Conservation (phyloP, 2,113 vertebrate genomes). For the Grantiella picta region DNA sequence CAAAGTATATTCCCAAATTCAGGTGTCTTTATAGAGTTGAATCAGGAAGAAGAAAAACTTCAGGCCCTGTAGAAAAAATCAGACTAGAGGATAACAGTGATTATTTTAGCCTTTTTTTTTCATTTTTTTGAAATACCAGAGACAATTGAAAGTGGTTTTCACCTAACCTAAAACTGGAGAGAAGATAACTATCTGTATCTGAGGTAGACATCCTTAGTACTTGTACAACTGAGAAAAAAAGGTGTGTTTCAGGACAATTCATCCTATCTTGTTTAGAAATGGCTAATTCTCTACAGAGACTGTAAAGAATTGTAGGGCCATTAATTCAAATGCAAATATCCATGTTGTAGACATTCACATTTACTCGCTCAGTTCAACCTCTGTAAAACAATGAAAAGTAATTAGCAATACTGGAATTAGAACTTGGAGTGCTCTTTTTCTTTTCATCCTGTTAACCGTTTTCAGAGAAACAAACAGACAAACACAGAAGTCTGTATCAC, state of each 20-base stretch:
- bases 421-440: background rate
- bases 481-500: background rate
- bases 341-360: background rate
- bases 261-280: background rate
- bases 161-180: background rate
- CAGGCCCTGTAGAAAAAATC: background rate
- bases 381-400: background rate
- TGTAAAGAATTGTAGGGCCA: background rate
- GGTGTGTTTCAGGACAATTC: background rate
- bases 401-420: background rate
- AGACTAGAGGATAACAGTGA: background rate
- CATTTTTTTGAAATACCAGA: background rate
- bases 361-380: background rate
- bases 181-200: background rate
- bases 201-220: background rate
- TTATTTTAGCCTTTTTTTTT: background rate
- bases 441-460: background rate
- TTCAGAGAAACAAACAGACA: background rate
- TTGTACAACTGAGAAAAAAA: background rate
- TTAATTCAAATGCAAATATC: background rate
- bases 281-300: background rate
- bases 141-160: background rate
- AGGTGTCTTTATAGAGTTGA: background rate
- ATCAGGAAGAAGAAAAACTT: background rate
- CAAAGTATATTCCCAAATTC: background rate